Percentiles rank a stretch among this genome's conserved stretches.
Conservation (phyloP, 2,797 vertebrate genomes). For the Peromyscus nudipes region DNA sequence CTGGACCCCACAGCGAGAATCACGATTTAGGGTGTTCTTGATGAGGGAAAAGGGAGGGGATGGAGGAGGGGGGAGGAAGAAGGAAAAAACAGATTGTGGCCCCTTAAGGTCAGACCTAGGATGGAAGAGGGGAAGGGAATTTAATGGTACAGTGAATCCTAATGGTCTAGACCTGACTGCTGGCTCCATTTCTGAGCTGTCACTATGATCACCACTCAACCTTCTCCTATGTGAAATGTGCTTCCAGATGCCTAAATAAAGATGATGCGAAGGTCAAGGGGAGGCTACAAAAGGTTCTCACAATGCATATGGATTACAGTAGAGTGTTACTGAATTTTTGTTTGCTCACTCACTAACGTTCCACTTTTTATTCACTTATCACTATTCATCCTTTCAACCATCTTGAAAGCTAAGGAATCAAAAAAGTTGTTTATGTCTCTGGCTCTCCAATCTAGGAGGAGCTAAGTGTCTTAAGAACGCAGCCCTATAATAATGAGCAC, state of each 20-base stretch:
- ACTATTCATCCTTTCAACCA: slow-evolving; percentile 48
- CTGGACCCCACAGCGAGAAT: neutral
- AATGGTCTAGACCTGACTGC: neutral
- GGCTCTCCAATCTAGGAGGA: slow-evolving; percentile 16
- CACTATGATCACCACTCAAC: neutral
- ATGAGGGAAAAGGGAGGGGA: neutral
- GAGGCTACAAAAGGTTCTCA: neutral
- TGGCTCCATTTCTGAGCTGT: neutral
- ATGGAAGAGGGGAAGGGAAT: neutral
- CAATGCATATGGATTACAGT: neutral
- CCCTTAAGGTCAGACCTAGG: neutral
- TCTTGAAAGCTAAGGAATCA: neutral
- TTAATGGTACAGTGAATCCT: neutral
- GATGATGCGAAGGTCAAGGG: neutral
- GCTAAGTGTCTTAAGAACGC: neutral
- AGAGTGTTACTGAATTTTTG: neutral
- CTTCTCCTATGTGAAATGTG: neutral
- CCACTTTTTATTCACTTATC: neutral
- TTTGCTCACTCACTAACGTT: neutral
- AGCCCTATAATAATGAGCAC: slow-evolving; percentile 1
- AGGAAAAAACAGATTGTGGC: neutral
- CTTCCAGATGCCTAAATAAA: neutral
- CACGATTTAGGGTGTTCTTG: slow-evolving; percentile 8
- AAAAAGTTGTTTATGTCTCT: slow-evolving; percentile 24
- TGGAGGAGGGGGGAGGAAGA: too few species aligned